Percentiles rank a stretch among this genome's conserved stretches.
phyloP scores from a whole-genome alignment of 1,140 invertebrate species.

The Drosophila ficusphila region DNA sequence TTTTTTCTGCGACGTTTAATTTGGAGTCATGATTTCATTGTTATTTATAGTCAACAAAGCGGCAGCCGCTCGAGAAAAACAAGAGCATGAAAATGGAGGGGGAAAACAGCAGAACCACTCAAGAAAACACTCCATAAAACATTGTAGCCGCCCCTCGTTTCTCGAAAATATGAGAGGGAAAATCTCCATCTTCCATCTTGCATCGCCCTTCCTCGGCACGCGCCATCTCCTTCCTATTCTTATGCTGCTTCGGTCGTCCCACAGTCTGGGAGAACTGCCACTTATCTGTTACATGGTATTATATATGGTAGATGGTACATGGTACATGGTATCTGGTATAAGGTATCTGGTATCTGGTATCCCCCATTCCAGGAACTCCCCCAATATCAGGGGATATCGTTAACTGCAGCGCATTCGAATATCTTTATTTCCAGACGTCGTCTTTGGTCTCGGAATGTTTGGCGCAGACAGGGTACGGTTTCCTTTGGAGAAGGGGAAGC shows the following conservation, averaged over 20 bases:
- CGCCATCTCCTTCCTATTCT: slow-evolving; percentile 17
- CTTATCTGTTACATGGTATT: slow-evolving; percentile 45
- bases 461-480: neutral
- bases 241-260: slow-evolving; percentile 14
- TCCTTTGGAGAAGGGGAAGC: no score
- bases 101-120: slow-evolving; percentile 51
- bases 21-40: slow-evolving; percentile 81
- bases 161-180: neutral
- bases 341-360: slow-evolving; percentile 9
- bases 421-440: slow-evolving; percentile 25
- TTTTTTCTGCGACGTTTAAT: slow-evolving; percentile 64
- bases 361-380: neutral
- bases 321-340: neutral
- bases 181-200: neutral
- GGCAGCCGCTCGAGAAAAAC: slow-evolving; percentile 41
- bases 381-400: slow-evolving; percentile 20
- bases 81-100: neutral
- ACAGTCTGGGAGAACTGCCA: slow-evolving; percentile 51
- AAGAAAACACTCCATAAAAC: slow-evolving; percentile 78
- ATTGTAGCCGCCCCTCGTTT: slow-evolving; percentile 35
- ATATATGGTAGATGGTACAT: no score
- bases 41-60: slow-evolving; percentile 81
- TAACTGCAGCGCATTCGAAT: slow-evolving; percentile 12
- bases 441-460: neutral
- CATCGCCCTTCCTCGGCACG: slow-evolving; percentile 42